phyloP scores from a whole-genome alignment of 1,140 invertebrate species.

The Andricus grossulariae region DNA sequence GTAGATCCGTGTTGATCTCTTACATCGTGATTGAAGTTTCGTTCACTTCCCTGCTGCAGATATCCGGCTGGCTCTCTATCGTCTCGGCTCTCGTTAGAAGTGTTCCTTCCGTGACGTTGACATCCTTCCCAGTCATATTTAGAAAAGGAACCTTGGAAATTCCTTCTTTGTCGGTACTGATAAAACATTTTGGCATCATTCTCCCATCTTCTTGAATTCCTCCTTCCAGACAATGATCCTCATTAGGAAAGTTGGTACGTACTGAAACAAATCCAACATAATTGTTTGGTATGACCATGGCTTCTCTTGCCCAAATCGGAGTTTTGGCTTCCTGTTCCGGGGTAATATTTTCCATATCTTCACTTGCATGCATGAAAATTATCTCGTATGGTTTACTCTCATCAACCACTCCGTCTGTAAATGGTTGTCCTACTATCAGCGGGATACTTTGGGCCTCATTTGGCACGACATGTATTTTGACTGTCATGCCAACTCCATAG shows the following conservation, averaged over 20 bases:
- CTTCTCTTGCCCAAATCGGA: background rate
- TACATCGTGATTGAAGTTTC: background rate
- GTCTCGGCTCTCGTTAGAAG: background rate
- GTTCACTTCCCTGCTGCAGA: background rate
- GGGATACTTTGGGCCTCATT: background rate
- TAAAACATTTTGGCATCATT: background rate
- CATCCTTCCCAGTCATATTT: background rate
- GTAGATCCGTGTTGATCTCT: background rate
- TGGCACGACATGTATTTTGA: background rate
- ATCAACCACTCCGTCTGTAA: background rate
- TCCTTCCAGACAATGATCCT: background rate
- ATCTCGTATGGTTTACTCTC: background rate
- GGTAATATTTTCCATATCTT: background rate
- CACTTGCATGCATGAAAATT: background rate
- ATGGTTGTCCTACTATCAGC: background rate
- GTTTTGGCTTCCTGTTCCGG: background rate
- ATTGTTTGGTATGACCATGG: background rate
- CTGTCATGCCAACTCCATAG: background rate
- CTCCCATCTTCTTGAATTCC: background rate
- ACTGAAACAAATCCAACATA: background rate
- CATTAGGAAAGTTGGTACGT: background rate
- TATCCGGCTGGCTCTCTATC: background rate
- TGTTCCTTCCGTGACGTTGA: background rate
- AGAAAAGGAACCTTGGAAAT: background rate
- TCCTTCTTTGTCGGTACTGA: background rate